phyloP scores from a whole-genome alignment of 2,113 vertebrate genomes.

The Manacus vitellinus region DNA sequence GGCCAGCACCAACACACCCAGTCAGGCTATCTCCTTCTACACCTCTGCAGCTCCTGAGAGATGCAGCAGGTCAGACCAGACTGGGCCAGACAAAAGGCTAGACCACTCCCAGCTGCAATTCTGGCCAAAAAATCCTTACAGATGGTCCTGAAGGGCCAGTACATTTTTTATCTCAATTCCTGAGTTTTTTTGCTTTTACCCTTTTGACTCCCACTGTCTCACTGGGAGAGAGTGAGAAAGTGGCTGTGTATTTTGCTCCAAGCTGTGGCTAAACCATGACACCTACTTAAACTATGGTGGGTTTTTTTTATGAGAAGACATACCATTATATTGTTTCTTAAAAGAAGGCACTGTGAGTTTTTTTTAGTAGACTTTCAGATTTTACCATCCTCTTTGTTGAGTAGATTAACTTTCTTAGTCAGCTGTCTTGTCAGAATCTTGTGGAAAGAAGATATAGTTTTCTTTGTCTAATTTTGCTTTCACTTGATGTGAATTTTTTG shows the following conservation, averaged over 20 bases:
- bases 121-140: not conserved
- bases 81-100: not conserved
- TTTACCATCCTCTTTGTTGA: not conserved
- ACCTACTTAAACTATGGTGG: rapidly evolving
- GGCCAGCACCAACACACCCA: not conserved
- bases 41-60: not conserved
- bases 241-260: not conserved
- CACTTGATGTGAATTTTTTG: not conserved
- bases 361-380: not conserved
- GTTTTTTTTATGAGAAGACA: not conserved
- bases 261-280: not conserved
- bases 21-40: not conserved
- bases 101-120: not conserved
- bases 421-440: not conserved
- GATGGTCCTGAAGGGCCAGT: not conserved
- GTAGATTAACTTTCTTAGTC: not conserved
- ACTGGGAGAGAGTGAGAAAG: rapidly evolving
- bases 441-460: not conserved
- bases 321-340: not conserved
- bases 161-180: not conserved
- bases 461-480: not conserved
- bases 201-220: rapidly evolving
- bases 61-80: not conserved
- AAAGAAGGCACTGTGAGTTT: not conserved
- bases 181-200: not conserved